Evolutionary conservation across 2,113 vertebrate genomes (phyloP).

Genomic region (Choloepus hoffmanni): DNA sequence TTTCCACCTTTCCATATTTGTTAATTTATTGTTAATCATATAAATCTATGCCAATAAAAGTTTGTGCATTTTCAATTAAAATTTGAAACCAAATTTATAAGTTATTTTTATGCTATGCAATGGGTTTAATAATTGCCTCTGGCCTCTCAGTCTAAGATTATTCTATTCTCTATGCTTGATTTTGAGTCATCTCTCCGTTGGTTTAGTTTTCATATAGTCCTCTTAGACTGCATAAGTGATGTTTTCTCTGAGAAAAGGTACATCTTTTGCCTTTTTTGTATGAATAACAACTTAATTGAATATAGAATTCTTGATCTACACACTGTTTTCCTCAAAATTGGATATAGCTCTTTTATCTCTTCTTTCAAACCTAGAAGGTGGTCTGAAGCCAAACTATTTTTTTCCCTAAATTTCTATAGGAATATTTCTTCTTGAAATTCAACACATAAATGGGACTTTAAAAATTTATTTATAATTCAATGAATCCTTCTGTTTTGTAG

Average conservation of each 20-base stretch:
- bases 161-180: not conserved
- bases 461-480: not conserved
- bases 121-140: not conserved
- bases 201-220: not conserved
- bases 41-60: not conserved
- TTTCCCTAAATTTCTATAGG: not conserved
- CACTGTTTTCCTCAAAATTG: not conserved
- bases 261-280: not conserved
- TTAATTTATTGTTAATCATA: not conserved
- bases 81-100: not conserved
- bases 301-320: not conserved
- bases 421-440: not conserved
- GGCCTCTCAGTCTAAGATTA: not conserved
- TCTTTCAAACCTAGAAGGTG: not conserved
- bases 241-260: not conserved
- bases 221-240: not conserved
- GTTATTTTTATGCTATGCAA: not conserved
- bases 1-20: not conserved
- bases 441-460: not conserved
- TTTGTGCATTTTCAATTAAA: slow-evolving; percentile 1
- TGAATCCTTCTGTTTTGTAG: not conserved
- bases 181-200: not conserved
- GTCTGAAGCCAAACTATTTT: not conserved
- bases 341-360: not conserved
- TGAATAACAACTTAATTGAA: not conserved